Evolutionary conservation across 2,888 invertebrate genomes (phyloP), one percentile per base, ranked within the genome.

Genomic region (Phymatocera aterrima): DNA sequence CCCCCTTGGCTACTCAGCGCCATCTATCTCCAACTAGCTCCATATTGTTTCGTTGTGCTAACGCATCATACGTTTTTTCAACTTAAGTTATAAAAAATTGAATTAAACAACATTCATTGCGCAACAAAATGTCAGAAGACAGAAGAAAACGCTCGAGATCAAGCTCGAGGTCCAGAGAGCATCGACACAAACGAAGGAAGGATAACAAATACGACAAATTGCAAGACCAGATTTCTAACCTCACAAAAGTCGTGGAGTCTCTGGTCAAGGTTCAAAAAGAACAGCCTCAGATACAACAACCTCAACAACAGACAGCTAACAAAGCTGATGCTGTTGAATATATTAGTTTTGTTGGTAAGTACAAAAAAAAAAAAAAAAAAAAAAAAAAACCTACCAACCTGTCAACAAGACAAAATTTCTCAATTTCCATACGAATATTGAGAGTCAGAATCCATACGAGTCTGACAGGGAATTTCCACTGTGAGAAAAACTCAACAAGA

Each of bases 361-460:
- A 24, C n/a, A n/a, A n/a, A n/a, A n/a, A n/a, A n/a, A n/a, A n/a
- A n/a, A n/a, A n/a, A n/a, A n/a, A n/a, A n/a, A n/a, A n/a, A n/a
- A n/a, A n/a, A n/a, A n/a, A 8, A 51, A 51, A 51, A 51, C 6
- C 5, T 5, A 4, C 18, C 5, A 8, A 8, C 8, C 2, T 8
- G 21, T 18, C 51, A 51, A 8, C 2, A 51, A 6, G 1, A 51
- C n/a, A n/a, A n/a, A n/a, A n/a, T n/a, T 51, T 18, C 51, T 51
- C 51, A 51, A n/a, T 54, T 74, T 79, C 72, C 65, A 80, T 28
- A 68, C 79, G 78, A 80, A 74, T 43, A 21, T 70, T 80, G 75
- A 80, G 61, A 51, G 51, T 21, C 51, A 51, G 51, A 51, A 21
- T 51, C 51, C 51, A 21, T 54, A n/a, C 61, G 70, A 12, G 48